Conservation (phyloP, 2,888 invertebrate genomes). For the Pimpla rufipes region DNA sequence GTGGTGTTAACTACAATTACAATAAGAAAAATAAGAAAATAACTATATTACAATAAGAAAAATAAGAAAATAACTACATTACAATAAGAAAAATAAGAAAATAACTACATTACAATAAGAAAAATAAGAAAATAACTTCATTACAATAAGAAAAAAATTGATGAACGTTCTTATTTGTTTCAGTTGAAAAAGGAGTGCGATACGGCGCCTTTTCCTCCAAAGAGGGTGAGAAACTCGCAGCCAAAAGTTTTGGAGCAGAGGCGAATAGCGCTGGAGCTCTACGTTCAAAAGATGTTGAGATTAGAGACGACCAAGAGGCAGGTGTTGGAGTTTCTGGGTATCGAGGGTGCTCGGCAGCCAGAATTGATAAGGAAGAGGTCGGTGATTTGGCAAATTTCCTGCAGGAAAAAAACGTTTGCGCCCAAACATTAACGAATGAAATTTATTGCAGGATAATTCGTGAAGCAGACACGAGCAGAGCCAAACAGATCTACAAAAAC, state of each 20-base stretch:
- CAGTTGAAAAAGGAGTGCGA: constrained; percentile 86
- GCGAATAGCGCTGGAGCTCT: constrained; percentile 86
- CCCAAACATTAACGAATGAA: background rate
- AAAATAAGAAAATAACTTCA: background rate
- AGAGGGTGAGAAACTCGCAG: constrained; percentile 87
- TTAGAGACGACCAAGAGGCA: constrained; percentile 85
- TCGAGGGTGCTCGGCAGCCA: constrained; percentile 74
- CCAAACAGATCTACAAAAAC: constrained; percentile 62
- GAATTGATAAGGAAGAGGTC: constrained; percentile 58
- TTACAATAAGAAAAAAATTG: too few species aligned
- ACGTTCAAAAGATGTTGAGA: constrained; percentile 86
- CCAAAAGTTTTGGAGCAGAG: constrained; percentile 87
- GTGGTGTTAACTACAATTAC: too few species aligned
- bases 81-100: too few species aligned
- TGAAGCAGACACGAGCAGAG: constrained; percentile 65
- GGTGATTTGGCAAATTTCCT: background rate
- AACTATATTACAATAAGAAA: too few species aligned
- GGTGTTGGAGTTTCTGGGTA: constrained; percentile 85
- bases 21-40: too few species aligned
- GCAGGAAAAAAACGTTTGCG: background rate
- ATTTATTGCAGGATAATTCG: constrained; percentile 74
- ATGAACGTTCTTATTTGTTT: constrained; percentile 66
- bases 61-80: too few species aligned
- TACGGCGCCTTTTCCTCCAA: constrained; percentile 88
- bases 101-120: background rate